phyloP scores from a whole-genome alignment of 2,113 vertebrate species.

The Anoplopoma fimbria region DNA sequence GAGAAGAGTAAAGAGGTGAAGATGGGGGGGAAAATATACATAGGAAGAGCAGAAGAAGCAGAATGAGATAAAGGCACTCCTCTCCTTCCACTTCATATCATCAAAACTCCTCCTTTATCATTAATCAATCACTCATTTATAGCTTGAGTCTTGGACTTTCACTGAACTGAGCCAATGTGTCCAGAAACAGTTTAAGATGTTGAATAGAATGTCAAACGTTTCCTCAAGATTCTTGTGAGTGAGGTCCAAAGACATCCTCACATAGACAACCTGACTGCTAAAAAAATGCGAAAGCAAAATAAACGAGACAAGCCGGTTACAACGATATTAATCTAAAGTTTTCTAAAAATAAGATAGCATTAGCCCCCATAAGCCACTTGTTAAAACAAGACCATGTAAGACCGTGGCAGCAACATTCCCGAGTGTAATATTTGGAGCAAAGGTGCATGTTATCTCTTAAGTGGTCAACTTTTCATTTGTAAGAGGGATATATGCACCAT shows the following conservation, averaged over 20 bases:
- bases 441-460: not conserved
- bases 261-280: not conserved
- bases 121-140: constrained; percentile 22
- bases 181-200: not conserved
- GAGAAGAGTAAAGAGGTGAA: not conserved
- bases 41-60: not conserved
- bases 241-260: not conserved
- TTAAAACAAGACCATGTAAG: not conserved
- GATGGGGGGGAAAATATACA: not conserved
- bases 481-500: too few relatives aligned
- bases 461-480: not conserved
- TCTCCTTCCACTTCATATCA: constrained; percentile 13
- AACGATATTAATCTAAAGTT: not conserved
- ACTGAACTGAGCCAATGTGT: not conserved
- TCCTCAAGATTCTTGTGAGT: not conserved
- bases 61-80: not conserved
- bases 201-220: not conserved
- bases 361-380: not conserved
- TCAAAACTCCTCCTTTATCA: not conserved
- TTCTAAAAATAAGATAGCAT: not conserved
- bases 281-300: not conserved
- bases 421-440: not conserved
- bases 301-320: not conserved
- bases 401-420: too few relatives aligned
- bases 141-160: not conserved